Base-by-base conservation (phyloP, 2,113 vertebrate species). In the Pandion haliaetus region DNA sequence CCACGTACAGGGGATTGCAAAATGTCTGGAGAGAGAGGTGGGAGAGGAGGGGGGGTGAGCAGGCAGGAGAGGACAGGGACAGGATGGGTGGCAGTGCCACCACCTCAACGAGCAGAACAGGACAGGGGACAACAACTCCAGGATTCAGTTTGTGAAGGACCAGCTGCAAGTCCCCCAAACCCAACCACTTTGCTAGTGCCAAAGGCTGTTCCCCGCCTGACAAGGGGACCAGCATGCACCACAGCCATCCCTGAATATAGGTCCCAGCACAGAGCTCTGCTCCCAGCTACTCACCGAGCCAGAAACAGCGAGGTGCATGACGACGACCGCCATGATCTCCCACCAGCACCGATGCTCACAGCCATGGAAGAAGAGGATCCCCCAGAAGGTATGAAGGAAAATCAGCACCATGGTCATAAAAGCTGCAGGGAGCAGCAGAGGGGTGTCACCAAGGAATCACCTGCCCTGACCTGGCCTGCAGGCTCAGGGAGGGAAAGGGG, bases 1-100 rank as follows among this genome's bases (percentile, higher is more conserved):
- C 98, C 91, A 97, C 93, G 1, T 98, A 98, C 38, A 98, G 21
- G 3, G 98, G 98, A 80, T 98, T 98, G 88, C 97, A 96, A 83
- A 98, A 98, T 0, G 98, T 98, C 98, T 98, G 97, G 3, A 8
- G 76, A 90, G 80, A 84, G 62, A 86, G 29, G 14, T 5, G 28
- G 5, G 5, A 63, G 16, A 82, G 26, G 17, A 32, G 18, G 85
- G 28, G 28, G 13, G 7, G 20, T 91, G 34, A 93, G 61, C 10
- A 47, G 20, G 17, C 9, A 58, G 34, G n/a, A 88, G 12, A 58
- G 31, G 14, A 73, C 38, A 66, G 15, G 24, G 32, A 59, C 32
- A 44, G 36, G 36, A 57, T 6, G 14, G 20, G 42, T 59, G n/a
- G 52, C 49, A 80, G 52, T 8, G 2, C 20, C 15, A n/a, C 32